Conservation (phyloP, 2,888 invertebrate genomes). For the Lycophotia porphyrea region DNA sequence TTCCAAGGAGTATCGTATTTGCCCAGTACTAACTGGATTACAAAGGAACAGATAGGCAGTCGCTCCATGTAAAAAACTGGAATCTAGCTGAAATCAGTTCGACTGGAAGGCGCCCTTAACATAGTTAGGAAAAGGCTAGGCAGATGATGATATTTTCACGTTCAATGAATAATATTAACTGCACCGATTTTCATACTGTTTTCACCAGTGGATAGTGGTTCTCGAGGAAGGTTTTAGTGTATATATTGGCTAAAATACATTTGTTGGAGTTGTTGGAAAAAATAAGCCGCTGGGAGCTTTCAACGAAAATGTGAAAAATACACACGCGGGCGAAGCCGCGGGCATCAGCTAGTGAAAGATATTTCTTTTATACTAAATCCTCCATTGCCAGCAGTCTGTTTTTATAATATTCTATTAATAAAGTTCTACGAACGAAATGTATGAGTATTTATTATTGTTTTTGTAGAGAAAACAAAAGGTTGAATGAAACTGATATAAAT, state of each 20-base stretch:
- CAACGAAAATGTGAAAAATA: no score
- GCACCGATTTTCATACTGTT: no score
- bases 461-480: conserved; percentile 20
- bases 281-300: no score
- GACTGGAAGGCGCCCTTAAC: not conserved
- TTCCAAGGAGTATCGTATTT: not conserved
- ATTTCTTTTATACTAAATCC: not conserved
- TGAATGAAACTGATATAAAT: conserved; percentile 13
- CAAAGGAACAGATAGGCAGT: not conserved
- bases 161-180: not conserved
- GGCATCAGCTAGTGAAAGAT: no score
- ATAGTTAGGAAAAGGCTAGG: not conserved
- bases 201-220: no score
- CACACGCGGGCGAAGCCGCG: no score
- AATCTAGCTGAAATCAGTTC: not conserved
- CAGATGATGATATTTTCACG: not conserved
- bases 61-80: not conserved
- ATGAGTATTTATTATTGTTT: conserved; percentile 11
- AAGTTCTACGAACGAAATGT: not conserved
- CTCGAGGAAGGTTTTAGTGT: no score
- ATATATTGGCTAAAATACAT: no score
- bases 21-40: not conserved
- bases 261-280: no score
- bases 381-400: not conserved
- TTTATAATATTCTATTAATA: not conserved